Conservation (phyloP, 2,797 vertebrate genomes). For the Lagocephalus sceleratus region DNA sequence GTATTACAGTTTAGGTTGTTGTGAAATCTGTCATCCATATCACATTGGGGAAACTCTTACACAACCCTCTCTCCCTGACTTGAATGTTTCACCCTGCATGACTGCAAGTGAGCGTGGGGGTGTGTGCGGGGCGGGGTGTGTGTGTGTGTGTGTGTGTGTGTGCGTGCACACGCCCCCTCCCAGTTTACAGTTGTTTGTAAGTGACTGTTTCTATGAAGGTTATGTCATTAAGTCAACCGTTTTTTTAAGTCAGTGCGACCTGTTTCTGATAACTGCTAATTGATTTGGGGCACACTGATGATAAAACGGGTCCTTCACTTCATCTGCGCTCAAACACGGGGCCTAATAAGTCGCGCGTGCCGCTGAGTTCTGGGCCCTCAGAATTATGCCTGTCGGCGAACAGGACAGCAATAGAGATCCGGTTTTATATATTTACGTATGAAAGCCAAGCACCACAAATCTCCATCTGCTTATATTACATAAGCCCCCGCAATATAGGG, state of each 20-base stretch:
- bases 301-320: constrained; percentile 11
- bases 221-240: constrained; percentile 12
- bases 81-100: constrained; percentile 44
- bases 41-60: constrained; percentile 45
- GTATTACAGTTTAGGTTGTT: constrained; percentile 41
- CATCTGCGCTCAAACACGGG: not conserved
- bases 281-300: constrained; percentile 12
- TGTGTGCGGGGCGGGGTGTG: constrained; percentile 11
- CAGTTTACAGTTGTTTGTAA: constrained; percentile 39
- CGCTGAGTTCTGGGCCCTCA: constrained; percentile 22
- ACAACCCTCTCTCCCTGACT: constrained; percentile 51
- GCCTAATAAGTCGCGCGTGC: constrained; percentile 17
- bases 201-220: constrained; percentile 7
- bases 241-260: not conserved
- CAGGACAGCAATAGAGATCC: constrained; percentile 50
- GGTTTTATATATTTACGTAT: constrained; percentile 66
- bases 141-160: constrained; percentile 13
- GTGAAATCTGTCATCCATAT: constrained; percentile 45
- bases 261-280: constrained; percentile 11
- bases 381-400: constrained; percentile 35
- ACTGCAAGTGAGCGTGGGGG: constrained; percentile 40
- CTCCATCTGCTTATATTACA: constrained; percentile 64
- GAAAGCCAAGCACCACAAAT: constrained; percentile 53
- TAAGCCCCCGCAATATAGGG: constrained; percentile 39
- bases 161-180: constrained; percentile 36